Conservation (phyloP, 1,140 invertebrate genomes). For the Gryllus bimaculatus region DNA sequence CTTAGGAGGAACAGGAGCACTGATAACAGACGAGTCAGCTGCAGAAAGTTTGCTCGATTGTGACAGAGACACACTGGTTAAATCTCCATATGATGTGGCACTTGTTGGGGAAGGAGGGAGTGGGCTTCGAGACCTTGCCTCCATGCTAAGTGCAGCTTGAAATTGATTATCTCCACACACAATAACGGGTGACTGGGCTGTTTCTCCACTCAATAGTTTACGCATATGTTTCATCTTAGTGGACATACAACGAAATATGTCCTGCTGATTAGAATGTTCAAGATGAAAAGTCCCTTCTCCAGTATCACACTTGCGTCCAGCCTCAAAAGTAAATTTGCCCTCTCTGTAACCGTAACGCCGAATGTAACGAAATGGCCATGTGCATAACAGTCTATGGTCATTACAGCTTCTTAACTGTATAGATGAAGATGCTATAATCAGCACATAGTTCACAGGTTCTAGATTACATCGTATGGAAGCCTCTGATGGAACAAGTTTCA, state of each 20-base stretch:
- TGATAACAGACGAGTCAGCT: background rate
- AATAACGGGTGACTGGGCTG: slow-evolving; percentile 27
- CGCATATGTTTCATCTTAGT: slow-evolving; percentile 78
- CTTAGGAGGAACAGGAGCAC: slow-evolving; percentile 6
- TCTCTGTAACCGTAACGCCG: slow-evolving; percentile 71
- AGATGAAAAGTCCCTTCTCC: slow-evolving; percentile 76
- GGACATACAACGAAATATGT: slow-evolving; percentile 65
- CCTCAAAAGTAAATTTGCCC: slow-evolving; percentile 80
- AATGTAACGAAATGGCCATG: slow-evolving; percentile 82
- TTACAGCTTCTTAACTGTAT: slow-evolving; percentile 61
- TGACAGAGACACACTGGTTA: slow-evolving; percentile 28
- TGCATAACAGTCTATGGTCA: slow-evolving; percentile 50
- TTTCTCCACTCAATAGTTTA: slow-evolving; percentile 59
- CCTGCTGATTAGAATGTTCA: slow-evolving; percentile 65
- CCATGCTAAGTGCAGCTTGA: slow-evolving; percentile 59
- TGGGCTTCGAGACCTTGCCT: slow-evolving; percentile 64
- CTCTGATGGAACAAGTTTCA: slow-evolving; percentile 66
- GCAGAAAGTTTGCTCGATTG: background rate
- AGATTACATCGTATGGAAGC: slow-evolving; percentile 65
- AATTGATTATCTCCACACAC: slow-evolving; percentile 59
- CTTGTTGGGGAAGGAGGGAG: slow-evolving; percentile 55
- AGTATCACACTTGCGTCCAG: slow-evolving; percentile 76
- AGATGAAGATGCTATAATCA: slow-evolving; percentile 60
- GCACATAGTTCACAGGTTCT: slow-evolving; percentile 56
- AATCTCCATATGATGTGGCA: slow-evolving; percentile 37